Evolutionary conservation across 2,113 vertebrate species (phyloP), one percentile per base, ranked within the genome.

Genomic region (Caranx melampygus): DNA sequence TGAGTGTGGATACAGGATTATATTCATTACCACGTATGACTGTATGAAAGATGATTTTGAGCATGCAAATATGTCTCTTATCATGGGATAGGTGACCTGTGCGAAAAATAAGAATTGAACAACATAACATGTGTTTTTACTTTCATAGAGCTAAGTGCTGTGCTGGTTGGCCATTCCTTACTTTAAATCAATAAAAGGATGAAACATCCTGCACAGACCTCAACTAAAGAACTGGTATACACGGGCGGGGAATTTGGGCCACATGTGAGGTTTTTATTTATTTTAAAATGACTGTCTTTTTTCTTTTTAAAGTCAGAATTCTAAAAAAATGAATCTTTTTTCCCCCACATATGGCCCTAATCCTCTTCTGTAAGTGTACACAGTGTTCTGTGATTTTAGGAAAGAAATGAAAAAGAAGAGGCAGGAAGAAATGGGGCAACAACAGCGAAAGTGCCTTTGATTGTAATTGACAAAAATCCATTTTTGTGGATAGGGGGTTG

Each of bases 391-490:
- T 75, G 74, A 67, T 87, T 79, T 87, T 57, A 67, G 55, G 64
- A 72, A 75, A 73, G 18, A 20, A 12, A 14, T 37, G 26, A 6
- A 69, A 35, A 51, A 65, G 66, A 33, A 42, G 54, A 54, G 12
- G 57, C 16, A 75, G 21, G 64, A 54, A 42, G 59, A 73, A 82
- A 59, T 57, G 93, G 91, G 88, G 87, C n/a, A n/a, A 76, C 21
- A 76, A 63, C 59, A 94, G 94, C 94, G 95, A 95, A 95, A 95
- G 93, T 93, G 92, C 55, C 77, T 96, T 96, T 97, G 96, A 97
- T 97, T 97, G 95, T 96, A 97, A 98, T 96, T 96, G 97, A 96
- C 96, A 95, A 95, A 94, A 93, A 95, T 95, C 94, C 93, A 90
- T 26, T 97, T 96, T 95, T 94, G 94, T 95, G 95, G 94, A 93